Conservation (phyloP, 2,797 vertebrate genomes). For the Antennarius maculatus region DNA sequence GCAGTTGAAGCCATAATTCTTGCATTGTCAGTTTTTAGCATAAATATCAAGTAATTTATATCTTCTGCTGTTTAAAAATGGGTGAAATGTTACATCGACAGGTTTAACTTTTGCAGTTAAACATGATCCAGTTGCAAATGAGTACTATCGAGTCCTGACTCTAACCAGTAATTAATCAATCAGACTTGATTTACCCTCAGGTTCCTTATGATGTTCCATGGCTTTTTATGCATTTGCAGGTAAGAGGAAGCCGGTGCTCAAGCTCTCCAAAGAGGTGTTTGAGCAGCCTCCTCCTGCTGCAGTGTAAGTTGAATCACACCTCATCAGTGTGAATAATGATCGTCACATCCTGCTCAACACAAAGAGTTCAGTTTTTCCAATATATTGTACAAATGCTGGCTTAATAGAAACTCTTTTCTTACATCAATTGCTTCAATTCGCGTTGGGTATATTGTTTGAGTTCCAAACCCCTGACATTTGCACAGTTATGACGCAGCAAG, state of each 20-base stretch:
- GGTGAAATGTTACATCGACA: neutral
- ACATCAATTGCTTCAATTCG: neutral
- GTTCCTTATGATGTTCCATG: neutral
- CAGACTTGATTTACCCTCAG: neutral
- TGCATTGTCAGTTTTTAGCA: neutral
- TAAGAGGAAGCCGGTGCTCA: conserved; percentile 90
- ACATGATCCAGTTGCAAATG: neutral
- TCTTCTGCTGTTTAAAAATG: neutral
- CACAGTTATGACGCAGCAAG: neutral
- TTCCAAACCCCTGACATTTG: neutral
- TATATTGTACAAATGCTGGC: neutral
- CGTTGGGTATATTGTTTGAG: neutral
- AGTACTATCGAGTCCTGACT: too few species aligned
- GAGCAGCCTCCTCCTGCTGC: conserved; percentile 88
- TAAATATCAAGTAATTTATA: too few species aligned
- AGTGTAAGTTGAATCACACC: conserved; percentile 76
- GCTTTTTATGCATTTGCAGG: conserved; percentile 68
- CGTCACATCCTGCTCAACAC: neutral
- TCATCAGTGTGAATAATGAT: neutral
- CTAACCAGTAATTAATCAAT: neutral
- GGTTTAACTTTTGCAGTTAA: neutral
- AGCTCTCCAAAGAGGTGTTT: conserved; percentile 91
- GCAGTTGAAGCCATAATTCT: too few species aligned
- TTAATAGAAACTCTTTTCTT: neutral
- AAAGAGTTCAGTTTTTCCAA: too few species aligned